Conservation (phyloP, 2,888 invertebrate genomes). For the Eumacrocentrus americanus region DNA sequence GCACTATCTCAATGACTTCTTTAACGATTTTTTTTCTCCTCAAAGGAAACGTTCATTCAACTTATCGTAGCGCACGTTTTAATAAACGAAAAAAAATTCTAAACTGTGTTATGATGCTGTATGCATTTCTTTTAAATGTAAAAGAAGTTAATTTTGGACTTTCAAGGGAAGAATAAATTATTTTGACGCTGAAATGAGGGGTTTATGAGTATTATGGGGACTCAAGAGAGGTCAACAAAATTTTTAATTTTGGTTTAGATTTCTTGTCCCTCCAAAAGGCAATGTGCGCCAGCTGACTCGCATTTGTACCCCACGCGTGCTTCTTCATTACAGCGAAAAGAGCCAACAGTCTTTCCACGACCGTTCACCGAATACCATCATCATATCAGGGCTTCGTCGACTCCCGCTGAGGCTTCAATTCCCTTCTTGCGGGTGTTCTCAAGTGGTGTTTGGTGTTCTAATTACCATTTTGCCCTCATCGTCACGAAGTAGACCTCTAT, state of each 20-base stretch:
- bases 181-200: too few species aligned
- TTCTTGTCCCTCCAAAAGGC: background rate
- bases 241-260: too few species aligned
- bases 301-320: conserved; percentile 28
- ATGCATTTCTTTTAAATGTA: too few species aligned
- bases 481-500: too few species aligned
- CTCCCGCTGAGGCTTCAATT: conserved; percentile 4
- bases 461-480: too few species aligned
- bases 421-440: background rate
- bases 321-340: conserved; percentile 6
- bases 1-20: background rate
- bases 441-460: background rate
- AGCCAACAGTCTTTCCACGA: background rate
- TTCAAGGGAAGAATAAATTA: too few species aligned
- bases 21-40: background rate
- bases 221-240: background rate
- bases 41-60: conserved; percentile 6
- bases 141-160: too few species aligned
- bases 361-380: background rate
- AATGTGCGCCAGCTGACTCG: conserved; percentile 33
- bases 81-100: background rate
- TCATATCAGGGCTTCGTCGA: background rate
- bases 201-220: too few species aligned
- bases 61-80: background rate
- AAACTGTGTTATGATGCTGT: background rate